Evolutionary conservation across 35 echinoderm and acorn worm species (phyloP).

Genomic region (Heliocidaris erythrogramma): DNA sequence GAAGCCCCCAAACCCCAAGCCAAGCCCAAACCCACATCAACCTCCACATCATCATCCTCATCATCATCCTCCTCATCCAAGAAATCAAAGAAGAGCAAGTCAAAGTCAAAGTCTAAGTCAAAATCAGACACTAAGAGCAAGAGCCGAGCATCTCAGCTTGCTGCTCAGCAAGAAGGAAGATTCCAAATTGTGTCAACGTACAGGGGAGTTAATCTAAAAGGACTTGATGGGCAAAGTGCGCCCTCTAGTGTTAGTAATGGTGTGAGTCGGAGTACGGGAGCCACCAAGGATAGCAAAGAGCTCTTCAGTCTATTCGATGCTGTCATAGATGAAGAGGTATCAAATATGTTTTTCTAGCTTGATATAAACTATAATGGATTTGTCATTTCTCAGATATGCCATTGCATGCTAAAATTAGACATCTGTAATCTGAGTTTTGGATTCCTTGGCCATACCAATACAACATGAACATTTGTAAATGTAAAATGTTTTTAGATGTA

Average conservation of each 20-base stretch:
- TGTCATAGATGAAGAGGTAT: conserved; percentile 35
- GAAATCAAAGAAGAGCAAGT: conserved; percentile 21
- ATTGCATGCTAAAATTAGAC: too few relatives aligned
- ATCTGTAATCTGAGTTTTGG: too few relatives aligned
- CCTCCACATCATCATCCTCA: conserved; percentile 34
- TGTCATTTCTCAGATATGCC: too few relatives aligned
- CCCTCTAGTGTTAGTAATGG: conserved; percentile 51
- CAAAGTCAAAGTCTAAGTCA: conserved; percentile 18
- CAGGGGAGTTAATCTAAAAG: conserved; percentile 31
- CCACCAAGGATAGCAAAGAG: not conserved
- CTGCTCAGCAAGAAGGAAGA: conserved; percentile 24
- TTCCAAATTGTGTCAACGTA: conserved; percentile 31
- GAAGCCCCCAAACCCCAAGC: conserved; percentile 31
- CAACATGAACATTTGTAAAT: too few relatives aligned
- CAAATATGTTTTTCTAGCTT: not conserved
- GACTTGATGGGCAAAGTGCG: conserved; percentile 36
- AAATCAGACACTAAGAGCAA: conserved; percentile 38
- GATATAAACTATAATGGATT: not conserved
- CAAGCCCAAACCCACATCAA: conserved; percentile 26
- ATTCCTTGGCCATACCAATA: too few relatives aligned
- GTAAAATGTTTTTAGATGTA: too few relatives aligned
- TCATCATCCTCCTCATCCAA: conserved; percentile 5
- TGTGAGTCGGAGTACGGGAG: not conserved
- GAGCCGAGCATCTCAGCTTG: conserved; percentile 35
- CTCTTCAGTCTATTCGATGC: conserved; percentile 49